Evolutionary conservation across 1,140 invertebrate genomes (phyloP), one percentile per base, ranked within the genome.

Genomic region (Ostrea edulis): DNA sequence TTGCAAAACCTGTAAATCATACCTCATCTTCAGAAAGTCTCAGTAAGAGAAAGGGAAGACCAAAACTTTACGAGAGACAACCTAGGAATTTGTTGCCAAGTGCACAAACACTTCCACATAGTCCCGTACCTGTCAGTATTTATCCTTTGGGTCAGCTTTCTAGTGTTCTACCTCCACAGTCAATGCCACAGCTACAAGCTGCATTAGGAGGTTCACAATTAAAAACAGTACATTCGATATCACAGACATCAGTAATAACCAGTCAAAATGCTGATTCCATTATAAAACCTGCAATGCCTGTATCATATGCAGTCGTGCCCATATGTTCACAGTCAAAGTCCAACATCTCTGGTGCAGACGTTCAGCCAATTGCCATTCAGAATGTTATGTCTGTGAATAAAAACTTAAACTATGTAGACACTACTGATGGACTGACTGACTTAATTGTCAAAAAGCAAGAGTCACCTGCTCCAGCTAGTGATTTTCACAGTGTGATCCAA

Each of bases 401-500:
- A 25, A 25, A n/a, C 29, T 77, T 77, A 2, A 77, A 29, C 22
- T 12, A 12, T 9, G 11, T 25, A 12, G 68, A 77, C 7, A 77
- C 12, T 9, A 25, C 9, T 5, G 35, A 77, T 14, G 68, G 29
- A 35, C 68, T 9, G 29, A 22, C 22, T 9, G 68, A 77, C 9
- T 8, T 77, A 3, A 25, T 29, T 77, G 68, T 77, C 9, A 35
- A 77, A 29, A 77, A 77, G 29, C 68, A 77, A 77, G 22, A 11
- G 25, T 77, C 68, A 20, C n/a, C 14, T 77, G 68, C 25, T 77
- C 2, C 68, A 77, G 68, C 29, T 12, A 77, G 25, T 77, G 68
- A 77, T 77, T 12, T 77, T 35, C 68, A 77, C 25, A 77, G 68
- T 77, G 29, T 77, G 68, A 77, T 85, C 22, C 84, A 62, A 52